These are phyloP conservation scores for Enteromius afrohamiltoni DNA, from an alignment of 2,797 vertebrate genomes.

Conservation along the genomic window DNA sequence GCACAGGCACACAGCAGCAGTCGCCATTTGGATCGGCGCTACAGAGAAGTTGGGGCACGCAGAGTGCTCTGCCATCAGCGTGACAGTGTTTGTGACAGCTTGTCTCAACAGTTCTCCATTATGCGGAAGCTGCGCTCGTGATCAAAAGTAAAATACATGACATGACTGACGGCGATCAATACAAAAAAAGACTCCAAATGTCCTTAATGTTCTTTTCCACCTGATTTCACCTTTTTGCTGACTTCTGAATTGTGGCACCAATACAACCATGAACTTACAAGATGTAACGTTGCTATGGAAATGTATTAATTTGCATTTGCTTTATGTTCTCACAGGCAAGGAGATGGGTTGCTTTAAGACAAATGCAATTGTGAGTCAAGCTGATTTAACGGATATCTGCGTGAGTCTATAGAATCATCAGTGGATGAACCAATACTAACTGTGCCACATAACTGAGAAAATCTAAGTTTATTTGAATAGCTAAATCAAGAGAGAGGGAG, in stretches of 20 bases:
- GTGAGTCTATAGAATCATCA: conserved; percentile 29
- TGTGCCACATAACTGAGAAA: conserved; percentile 61
- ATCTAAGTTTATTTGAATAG: conserved; percentile 69
- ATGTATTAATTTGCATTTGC: not conserved
- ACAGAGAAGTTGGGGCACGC: conserved; percentile 6
- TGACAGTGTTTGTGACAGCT: conserved; percentile 39
- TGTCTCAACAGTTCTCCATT: conserved; percentile 30
- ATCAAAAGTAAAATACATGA: conserved; percentile 15
- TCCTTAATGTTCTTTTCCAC: not conserved
- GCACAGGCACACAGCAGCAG: conserved; percentile 45
- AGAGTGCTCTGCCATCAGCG: conserved; percentile 6
- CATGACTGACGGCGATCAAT: conserved; percentile 7
- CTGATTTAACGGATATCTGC: conserved; percentile 45
- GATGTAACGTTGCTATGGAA: conserved; percentile 31
- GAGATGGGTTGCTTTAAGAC: not conserved
- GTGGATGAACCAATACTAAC: conserved; percentile 16
- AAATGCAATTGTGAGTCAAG: not conserved
- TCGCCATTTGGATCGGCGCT: conserved; percentile 39
- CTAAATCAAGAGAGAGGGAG: conserved; percentile 48
- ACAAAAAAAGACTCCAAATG: not conserved
- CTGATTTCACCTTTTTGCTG: conserved; percentile 14
- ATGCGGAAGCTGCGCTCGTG: not conserved
- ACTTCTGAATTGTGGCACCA: conserved; percentile 17
- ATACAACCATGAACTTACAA: not conserved
- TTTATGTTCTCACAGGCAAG: not conserved